phyloP scores from a whole-genome alignment of 2,797 vertebrate species.

The Rallus crepitans region DNA sequence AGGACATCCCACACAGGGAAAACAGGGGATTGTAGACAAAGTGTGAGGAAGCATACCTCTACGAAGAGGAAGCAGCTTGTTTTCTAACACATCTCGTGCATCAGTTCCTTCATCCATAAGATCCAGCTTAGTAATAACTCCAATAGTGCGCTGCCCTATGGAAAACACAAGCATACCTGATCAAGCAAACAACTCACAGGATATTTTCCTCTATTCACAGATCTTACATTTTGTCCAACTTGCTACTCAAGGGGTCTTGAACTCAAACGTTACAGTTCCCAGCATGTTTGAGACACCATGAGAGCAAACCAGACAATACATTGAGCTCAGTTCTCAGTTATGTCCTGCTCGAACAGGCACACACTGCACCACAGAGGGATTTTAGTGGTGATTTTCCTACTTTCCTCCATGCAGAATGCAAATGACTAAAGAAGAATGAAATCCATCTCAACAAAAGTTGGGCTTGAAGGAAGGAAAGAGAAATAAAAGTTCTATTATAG shows the following conservation, averaged over 20 bases:
- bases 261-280: not conserved
- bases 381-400: not conserved
- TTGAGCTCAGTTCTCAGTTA: not conserved
- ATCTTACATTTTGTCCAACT: not conserved
- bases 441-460: not conserved
- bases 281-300: not conserved
- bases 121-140: conserved; percentile 91
- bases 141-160: conserved; percentile 87
- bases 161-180: not conserved
- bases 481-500: not conserved
- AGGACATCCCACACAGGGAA: not conserved
- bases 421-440: not conserved
- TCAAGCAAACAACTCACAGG: not conserved
- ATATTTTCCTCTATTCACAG: not conserved
- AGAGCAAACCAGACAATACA: not conserved
- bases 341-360: not conserved
- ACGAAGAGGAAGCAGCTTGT: conserved; percentile 88
- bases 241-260: not conserved
- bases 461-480: not conserved
- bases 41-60: conserved; percentile 76
- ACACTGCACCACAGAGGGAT: not conserved
- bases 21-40: not conserved
- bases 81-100: conserved; percentile 88
- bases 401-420: not conserved
- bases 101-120: conserved; percentile 93